phyloP scores from a whole-genome alignment of 2,888 invertebrate genomes.

The Caenorhabditis japonica region DNA sequence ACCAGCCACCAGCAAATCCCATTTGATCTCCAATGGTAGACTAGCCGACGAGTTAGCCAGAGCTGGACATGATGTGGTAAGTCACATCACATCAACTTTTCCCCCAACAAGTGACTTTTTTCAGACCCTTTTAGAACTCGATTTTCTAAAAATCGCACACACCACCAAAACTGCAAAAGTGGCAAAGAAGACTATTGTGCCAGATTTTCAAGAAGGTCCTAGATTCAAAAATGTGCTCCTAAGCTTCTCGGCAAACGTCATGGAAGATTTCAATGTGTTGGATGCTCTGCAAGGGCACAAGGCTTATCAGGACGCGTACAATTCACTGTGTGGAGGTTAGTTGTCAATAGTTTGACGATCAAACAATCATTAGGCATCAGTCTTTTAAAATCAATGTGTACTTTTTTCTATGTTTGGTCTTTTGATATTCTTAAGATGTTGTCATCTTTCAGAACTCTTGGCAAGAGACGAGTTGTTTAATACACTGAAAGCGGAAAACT shows the following conservation, averaged over 20 bases:
- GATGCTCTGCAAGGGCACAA: conserved; percentile 17
- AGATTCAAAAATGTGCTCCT: conserved; percentile 23
- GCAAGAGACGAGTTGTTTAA: conserved; percentile 45
- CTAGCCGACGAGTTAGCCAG: conserved; percentile 65
- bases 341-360: background rate
- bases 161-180: conserved; percentile 35
- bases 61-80: conserved; percentile 67
- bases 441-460: conserved; percentile 52
- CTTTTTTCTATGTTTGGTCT: too few relatives aligned
- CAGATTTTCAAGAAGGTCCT: conserved; percentile 15
- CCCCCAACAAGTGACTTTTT: background rate
- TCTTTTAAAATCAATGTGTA: too few relatives aligned
- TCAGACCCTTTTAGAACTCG: conserved; percentile 50
- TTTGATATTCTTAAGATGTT: too few relatives aligned
- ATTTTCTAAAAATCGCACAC: conserved; percentile 42
- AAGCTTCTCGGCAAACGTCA: conserved; percentile 25
- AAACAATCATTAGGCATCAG: too few relatives aligned
- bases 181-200: conserved; percentile 34
- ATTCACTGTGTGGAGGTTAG: conserved; percentile 27
- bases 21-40: conserved; percentile 63
- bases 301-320: conserved; percentile 26
- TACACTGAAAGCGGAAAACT: conserved; percentile 54
- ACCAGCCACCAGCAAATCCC: conserved; percentile 52
- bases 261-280: conserved; percentile 18
- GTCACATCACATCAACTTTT: background rate